Evolutionary conservation across 2,113 vertebrate genomes (phyloP).

Genomic region (Sigmodon hispidus): DNA sequence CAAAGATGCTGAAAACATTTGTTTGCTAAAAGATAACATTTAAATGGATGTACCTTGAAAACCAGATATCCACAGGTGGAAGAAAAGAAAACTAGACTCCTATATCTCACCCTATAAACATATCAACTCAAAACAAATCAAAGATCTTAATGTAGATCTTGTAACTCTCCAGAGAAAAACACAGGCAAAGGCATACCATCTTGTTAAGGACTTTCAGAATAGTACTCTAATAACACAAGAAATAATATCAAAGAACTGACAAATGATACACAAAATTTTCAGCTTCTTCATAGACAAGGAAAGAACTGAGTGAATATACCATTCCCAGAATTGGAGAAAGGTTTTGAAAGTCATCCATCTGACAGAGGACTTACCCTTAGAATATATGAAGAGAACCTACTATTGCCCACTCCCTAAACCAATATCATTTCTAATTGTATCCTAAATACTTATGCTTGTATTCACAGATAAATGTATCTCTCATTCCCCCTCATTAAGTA

Average conservation of each 20-base stretch:
- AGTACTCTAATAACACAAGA: not conserved
- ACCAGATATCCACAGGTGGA: not conserved
- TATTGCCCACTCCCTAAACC: not conserved
- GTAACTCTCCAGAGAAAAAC: not conserved
- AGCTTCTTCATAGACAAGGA: not conserved
- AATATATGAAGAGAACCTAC: not conserved
- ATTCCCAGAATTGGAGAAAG: not conserved
- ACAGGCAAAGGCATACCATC: not conserved
- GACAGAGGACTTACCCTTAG: not conserved
- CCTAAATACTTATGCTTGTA: not conserved
- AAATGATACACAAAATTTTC: not conserved
- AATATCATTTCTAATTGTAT: not conserved
- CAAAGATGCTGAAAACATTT: not conserved
- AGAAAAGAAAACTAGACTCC: not conserved
- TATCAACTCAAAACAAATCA: not conserved
- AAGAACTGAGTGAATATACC: not conserved
- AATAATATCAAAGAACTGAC: not conserved
- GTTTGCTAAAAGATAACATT: not conserved
- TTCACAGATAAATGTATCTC: not conserved
- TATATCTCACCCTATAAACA: no score
- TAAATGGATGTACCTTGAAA: not conserved
- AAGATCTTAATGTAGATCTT: not conserved
- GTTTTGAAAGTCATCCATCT: no score
- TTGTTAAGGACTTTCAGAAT: not conserved
- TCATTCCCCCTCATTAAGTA: not conserved